Base-by-base conservation (phyloP, 1,140 invertebrate genomes). In the Mizuhopecten yessoensis region DNA sequence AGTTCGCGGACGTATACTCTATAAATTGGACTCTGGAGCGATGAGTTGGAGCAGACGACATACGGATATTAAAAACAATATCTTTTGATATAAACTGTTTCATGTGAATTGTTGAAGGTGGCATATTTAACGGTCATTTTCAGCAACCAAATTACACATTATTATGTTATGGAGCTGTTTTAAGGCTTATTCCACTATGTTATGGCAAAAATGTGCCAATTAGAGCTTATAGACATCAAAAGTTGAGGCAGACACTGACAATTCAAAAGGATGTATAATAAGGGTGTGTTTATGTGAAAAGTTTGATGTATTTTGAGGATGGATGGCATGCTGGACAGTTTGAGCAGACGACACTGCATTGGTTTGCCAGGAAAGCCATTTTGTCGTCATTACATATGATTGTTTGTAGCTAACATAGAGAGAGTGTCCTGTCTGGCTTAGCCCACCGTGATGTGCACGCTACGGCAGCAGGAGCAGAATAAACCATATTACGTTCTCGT, bases 371-470 rank as follows among this genome's bases (percentile, higher is more conserved):
- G 57, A 75, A 75, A 75, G 57, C 57, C 23, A 29, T 75, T 75
- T 75, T 75, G 57, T 75, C 29, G 57, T 75, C 57, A 75, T 75
- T 75, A 75, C 29, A 75, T n/a, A 75, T 75, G 57, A 75, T 75
- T 17, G 17, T 75, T 75, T 17, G 17, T 75, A 75, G 57, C n/a
- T 75, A 75, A 23, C 57, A 75, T 75, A 75, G 23, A 39, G 5
- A 75, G 57, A 75, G n/a, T 75, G 57, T 75, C 57, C 57, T 75
- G 57, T 75, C 57, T n/a, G 57, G 57, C 57, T 75, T 29, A 75
- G n/a, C 23, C 57, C 57, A 75, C 23, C 57, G 29, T 0, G 57
- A 75, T 75, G 57, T 75, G 57, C 57, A 75, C n/a, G 57, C 23
- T 75, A 75, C 57, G n/a, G 11, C 57, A 75, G 57, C 57, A 75